These are phyloP conservation scores for Diarsia brunnea DNA, from an alignment of 2,888 invertebrate genomes.

Conservation along the genomic window DNA sequence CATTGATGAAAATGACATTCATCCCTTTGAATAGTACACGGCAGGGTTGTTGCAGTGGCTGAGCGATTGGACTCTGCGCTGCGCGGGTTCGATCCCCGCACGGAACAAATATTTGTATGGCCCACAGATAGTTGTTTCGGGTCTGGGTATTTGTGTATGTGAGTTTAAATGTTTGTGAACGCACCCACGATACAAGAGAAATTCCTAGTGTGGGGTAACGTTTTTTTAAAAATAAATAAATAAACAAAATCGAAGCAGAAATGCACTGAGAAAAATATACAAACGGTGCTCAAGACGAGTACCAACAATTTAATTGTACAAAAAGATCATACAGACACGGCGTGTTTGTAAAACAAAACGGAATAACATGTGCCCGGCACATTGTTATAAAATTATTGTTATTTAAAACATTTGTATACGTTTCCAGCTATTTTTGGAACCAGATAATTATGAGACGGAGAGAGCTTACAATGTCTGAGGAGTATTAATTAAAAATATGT, in stretches of 20 bases:
- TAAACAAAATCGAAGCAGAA: background rate
- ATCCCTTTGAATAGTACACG: background rate
- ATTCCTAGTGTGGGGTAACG: too few species aligned
- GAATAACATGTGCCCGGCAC: constrained; percentile 49
- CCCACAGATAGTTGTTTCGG: too few species aligned
- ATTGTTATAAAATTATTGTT: constrained; percentile 62
- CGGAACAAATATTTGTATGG: too few species aligned
- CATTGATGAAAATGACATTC: background rate
- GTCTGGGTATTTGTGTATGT: too few species aligned
- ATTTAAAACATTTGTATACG: constrained; percentile 50
- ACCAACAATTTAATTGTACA: constrained; percentile 29
- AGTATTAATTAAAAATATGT: constrained; percentile 4
- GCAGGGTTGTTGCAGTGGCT: too few species aligned
- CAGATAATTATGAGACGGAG: constrained; percentile 49
- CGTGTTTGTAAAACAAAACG: constrained; percentile 41
- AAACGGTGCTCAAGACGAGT: background rate
- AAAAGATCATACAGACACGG: constrained; percentile 51
- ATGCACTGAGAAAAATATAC: background rate
- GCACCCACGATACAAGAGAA: too few species aligned
- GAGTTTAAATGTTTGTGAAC: too few species aligned
- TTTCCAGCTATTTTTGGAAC: constrained; percentile 44
- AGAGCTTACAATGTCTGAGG: constrained; percentile 19
- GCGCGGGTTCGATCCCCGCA: too few species aligned
- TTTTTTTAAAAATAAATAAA: too few species aligned
- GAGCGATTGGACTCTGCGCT: too few species aligned